A percentile compares a stretch with the other conserved stretches of the same genome.
phyloP scores from a whole-genome alignment of 2,113 vertebrate species.

The Chionis minor region DNA sequence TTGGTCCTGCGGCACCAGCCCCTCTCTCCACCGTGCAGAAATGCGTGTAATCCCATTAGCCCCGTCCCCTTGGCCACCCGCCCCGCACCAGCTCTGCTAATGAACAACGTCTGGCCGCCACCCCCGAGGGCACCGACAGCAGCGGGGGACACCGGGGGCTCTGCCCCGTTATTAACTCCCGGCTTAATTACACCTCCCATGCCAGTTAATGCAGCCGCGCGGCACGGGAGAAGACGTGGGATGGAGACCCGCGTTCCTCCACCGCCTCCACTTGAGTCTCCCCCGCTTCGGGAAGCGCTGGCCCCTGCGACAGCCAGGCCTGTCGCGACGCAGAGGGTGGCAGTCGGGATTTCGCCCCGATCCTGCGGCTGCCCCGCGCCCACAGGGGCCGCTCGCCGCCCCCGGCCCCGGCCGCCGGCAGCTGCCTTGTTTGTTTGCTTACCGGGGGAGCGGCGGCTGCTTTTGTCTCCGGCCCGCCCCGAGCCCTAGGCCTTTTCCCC shows the following conservation, averaged over 20 bases:
- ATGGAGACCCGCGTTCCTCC: background rate
- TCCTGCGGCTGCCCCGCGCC: background rate
- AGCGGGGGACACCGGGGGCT: background rate
- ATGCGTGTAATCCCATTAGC: slow-evolving; percentile 66
- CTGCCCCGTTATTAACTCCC: slow-evolving; percentile 64
- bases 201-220: background rate
- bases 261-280: background rate
- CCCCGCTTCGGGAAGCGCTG: background rate
- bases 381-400: background rate
- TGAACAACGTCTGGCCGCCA: slow-evolving; percentile 51
- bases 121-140: slow-evolving; percentile 4
- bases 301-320: background rate
- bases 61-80: slow-evolving; percentile 26
- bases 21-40: slow-evolving; percentile 29
- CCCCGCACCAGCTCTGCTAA: slow-evolving; percentile 29
- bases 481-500: slow-evolving; percentile 1
- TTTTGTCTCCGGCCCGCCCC: slow-evolving; percentile 21
- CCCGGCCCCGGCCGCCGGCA: background rate
- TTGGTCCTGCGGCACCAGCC: slow-evolving; percentile 31
- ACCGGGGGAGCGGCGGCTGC: background rate
- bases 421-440: background rate
- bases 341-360: background rate
- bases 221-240: background rate
- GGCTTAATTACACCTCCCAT: slow-evolving; percentile 32
- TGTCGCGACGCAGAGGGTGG: background rate